phyloP scores from a whole-genome alignment of 2,888 invertebrate genomes.

The Polyommatus icarus region DNA sequence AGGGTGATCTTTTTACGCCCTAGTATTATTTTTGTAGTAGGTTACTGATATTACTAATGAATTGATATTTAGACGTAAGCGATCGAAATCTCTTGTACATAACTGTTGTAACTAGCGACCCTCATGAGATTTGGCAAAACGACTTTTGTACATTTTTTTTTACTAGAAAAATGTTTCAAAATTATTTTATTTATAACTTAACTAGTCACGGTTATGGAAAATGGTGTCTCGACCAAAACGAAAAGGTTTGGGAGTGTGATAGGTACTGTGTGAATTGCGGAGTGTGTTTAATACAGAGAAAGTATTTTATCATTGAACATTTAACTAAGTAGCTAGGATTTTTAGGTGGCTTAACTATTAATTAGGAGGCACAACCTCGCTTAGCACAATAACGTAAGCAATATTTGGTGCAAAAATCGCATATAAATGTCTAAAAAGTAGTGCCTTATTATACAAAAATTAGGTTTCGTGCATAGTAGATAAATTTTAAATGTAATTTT shows the following conservation, averaged over 20 bases:
- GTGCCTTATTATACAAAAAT: slow-evolving; percentile 34
- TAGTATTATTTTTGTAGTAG: slow-evolving; percentile 27
- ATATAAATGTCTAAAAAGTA: slow-evolving; percentile 23
- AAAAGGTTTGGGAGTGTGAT: slow-evolving; percentile 17
- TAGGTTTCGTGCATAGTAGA: slow-evolving; percentile 7
- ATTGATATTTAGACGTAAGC: slow-evolving; percentile 16
- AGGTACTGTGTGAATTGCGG: slow-evolving; percentile 31
- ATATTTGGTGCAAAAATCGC: slow-evolving; percentile 31
- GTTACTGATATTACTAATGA: slow-evolving; percentile 30
- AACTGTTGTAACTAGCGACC: slow-evolving; percentile 38
- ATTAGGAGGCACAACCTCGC: slow-evolving; percentile 40
- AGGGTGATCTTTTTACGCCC: slow-evolving; percentile 26
- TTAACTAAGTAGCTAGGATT: slow-evolving; percentile 1
- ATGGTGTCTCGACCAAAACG: slow-evolving; percentile 27
- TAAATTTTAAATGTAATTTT: not conserved
- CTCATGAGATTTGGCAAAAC: slow-evolving; percentile 48
- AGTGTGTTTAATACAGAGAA: slow-evolving; percentile 32
- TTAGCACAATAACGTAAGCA: slow-evolving; percentile 33
- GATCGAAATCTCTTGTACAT: slow-evolving; percentile 28
- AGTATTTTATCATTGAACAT: not conserved
- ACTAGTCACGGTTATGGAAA: slow-evolving; percentile 61
- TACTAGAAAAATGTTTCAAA: slow-evolving; percentile 51
- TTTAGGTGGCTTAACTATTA: not conserved
- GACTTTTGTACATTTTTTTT: slow-evolving; percentile 56
- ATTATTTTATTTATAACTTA: slow-evolving; percentile 49